Base-by-base conservation (phyloP, 2,797 vertebrate genomes). In the Bothrops alternatus region DNA sequence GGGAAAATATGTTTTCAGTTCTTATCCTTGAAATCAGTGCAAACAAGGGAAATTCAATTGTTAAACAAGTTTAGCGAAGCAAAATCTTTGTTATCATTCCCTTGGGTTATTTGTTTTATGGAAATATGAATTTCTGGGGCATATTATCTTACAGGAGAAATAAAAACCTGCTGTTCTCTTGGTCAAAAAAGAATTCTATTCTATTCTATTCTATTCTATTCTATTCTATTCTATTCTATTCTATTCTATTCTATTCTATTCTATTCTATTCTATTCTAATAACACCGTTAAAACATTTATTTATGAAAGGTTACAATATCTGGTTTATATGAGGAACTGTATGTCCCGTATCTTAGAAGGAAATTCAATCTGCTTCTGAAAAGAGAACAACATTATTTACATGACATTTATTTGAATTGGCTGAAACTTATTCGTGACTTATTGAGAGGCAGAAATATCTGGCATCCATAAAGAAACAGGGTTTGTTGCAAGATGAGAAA, bases 161-260 rank as follows among this genome's bases (percentile, higher is more conserved):
- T 93, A 56, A 91, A 93, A 89, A 90, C 12, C 88, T 87, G 57
- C 7, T 94, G 13, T 32, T 93, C 56, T 86, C 69, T 93, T 65
- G 26, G 26, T 26, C 61, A 65, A 65, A 28, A 65, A 63, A 63
- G 26, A 4, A 63, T 63, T 63, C 61, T 63, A 3, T 63, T 63
- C 60, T 61, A 10, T 61, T 61, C 60, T 26, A 3, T 61, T 61
- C 60, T 26, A 10, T 26, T 61, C 63, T n/a, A 13, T 5, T n/a
- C 61, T n/a, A 13, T 5, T n/a, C 61, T 65, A n/a, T 5, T 28
- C 60, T 63, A 26, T 4, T 28, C 60, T 63, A 4, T 4, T 28
- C 61, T 63, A 11, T 1, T 28, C 61, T 63, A 13, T 1, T n/a
- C 61, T 28, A 60, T 2, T 58, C 57, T 58, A 61, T 1, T 28